Conservation (phyloP, 2,113 vertebrate species). For the Dascyllus trimaculatus region DNA sequence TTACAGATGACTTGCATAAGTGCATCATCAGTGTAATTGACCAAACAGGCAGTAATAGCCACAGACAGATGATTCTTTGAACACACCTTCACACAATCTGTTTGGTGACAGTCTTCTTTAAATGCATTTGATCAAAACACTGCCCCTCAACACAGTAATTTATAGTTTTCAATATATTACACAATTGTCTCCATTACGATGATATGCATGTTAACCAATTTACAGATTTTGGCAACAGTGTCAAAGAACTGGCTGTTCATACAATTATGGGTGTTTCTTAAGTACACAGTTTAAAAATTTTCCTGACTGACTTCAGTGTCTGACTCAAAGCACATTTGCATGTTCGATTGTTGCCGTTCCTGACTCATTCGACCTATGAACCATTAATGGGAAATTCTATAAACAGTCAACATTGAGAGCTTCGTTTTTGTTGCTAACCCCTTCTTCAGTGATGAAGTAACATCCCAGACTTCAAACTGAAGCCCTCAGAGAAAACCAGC, state of each 20-base stretch:
- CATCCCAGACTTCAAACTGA: slow-evolving; percentile 3
- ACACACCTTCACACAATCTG: not conserved
- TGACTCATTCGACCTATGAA: slow-evolving; percentile 2
- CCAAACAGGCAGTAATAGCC: not conserved
- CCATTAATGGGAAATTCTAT: slow-evolving; percentile 17
- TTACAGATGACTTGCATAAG: slow-evolving; percentile 1
- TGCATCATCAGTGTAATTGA: slow-evolving; percentile 15
- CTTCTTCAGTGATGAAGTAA: not conserved
- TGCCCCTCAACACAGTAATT: not conserved
- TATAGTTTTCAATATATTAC: not conserved
- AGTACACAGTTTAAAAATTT: slow-evolving; percentile 7
- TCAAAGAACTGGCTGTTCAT: not conserved
- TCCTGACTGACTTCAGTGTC: not conserved
- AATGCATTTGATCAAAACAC: slow-evolving; percentile 44
- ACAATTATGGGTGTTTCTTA: not conserved
- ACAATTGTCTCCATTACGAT: slow-evolving; percentile 16
- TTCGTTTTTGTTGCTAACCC: not conserved
- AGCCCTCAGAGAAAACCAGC: slow-evolving; percentile 8
- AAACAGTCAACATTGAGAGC: slow-evolving; percentile 23
- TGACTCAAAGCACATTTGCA: not conserved
- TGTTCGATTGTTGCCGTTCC: not conserved
- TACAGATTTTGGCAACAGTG: not conserved
- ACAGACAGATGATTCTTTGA: not conserved
- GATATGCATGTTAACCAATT: slow-evolving; percentile 22
- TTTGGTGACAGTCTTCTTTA: slow-evolving; percentile 9